These are phyloP conservation scores for Coryphaenoides rupestris DNA, from an alignment of 2,113 vertebrate genomes.

Conservation along the genomic window DNA sequence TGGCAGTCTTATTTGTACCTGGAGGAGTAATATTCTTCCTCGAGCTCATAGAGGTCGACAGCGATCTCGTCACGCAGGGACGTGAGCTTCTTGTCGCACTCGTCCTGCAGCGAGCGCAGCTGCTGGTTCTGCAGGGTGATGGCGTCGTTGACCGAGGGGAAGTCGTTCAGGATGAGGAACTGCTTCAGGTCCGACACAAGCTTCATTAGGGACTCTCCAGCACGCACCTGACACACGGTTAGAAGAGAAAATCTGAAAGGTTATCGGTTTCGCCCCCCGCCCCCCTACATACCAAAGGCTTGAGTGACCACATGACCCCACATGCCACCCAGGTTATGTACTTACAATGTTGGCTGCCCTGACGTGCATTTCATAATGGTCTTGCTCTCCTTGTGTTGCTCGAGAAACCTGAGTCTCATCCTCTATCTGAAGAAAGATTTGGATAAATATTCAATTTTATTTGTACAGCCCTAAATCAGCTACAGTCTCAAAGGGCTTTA, in stretches of 20 bases:
- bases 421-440: constrained; percentile 78
- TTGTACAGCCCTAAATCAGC: no score
- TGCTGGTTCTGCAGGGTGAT: constrained; percentile 94
- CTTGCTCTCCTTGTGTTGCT: constrained; percentile 93
- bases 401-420: constrained; percentile 95
- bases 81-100: constrained; percentile 94
- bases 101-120: constrained; percentile 87
- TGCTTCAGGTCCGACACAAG: constrained; percentile 97
- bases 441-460: no score
- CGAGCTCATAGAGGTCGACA: constrained; percentile 97
- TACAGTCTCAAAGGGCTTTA: no score
- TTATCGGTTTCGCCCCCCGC: background rate
- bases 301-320: background rate
- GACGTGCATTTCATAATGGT: constrained; percentile 98
- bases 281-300: no score
- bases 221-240: constrained; percentile 80
- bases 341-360: constrained; percentile 97
- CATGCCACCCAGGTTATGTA: constrained; percentile 27
- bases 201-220: constrained; percentile 96
- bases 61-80: constrained; percentile 92
- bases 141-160: constrained; percentile 94
- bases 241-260: constrained; percentile 1
- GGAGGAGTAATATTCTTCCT: constrained; percentile 99
- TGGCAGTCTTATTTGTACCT: constrained; percentile 92
- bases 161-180: constrained; percentile 96